phyloP scores from a whole-genome alignment of 2,113 vertebrate species.

The Puffinus mauretanicus region DNA sequence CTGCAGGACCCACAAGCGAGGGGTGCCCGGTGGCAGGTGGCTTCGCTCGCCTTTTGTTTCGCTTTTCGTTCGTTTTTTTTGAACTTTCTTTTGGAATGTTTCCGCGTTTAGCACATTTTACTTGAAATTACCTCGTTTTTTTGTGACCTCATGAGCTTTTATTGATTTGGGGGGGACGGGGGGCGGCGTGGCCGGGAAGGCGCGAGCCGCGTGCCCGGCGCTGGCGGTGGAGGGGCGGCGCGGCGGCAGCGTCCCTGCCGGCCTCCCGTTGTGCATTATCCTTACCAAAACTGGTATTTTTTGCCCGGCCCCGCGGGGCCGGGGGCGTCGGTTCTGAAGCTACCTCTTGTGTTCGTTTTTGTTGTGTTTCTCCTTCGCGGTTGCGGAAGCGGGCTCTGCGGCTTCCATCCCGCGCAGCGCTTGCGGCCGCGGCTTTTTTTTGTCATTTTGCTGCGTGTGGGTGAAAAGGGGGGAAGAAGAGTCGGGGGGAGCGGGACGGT shows the following conservation, averaged over 20 bases:
- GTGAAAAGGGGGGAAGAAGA: neutral
- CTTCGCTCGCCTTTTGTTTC: conserved; percentile 11
- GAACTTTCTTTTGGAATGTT: conserved; percentile 70
- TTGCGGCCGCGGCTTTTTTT: neutral
- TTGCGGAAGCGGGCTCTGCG: neutral
- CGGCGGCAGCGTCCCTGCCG: neutral
- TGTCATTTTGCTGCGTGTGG: conserved; percentile 27
- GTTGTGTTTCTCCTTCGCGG: conserved; percentile 29
- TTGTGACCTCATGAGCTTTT: conserved; percentile 95
- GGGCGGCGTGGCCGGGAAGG: neutral
- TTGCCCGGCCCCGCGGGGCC: conserved; percentile 72
- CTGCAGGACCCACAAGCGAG: neutral
- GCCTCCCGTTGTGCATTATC: conserved; percentile 73
- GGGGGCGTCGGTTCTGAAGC: conserved; percentile 82
- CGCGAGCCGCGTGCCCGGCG: neutral
- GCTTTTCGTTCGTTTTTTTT: conserved; percentile 40
- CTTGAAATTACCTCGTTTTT: conserved; percentile 98
- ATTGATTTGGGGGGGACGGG: conserved; percentile 69
- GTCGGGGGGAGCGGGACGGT: neutral
- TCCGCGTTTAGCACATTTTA: conserved; percentile 89
- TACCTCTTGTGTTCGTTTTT: conserved; percentile 90
- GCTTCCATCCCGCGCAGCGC: neutral
- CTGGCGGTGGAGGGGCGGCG: neutral
- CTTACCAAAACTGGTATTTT: conserved; percentile 86
- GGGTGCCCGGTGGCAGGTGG: neutral